Base-by-base conservation (phyloP, 2,113 vertebrate genomes). In the Pandion haliaetus region DNA sequence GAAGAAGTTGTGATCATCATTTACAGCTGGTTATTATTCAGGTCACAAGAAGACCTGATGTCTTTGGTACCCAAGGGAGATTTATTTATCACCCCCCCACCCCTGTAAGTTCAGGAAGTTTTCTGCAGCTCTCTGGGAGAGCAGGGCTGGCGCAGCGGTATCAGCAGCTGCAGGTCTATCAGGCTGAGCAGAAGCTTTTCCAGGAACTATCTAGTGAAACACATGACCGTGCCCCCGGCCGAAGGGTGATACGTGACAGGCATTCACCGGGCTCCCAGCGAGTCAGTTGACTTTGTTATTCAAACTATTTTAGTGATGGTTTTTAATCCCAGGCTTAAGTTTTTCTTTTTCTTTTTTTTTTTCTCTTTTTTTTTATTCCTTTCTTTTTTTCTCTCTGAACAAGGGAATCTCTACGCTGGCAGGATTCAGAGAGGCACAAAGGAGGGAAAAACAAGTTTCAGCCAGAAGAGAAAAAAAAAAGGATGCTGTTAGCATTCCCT, bases 111-210 rank as follows among this genome's bases (percentile, higher is more conserved):
- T 34, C 16, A 26, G 88, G 84, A 84, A 21, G 73, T 59, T 88
- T 79, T 73, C 88, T 1, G 1, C 80, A 74, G 50, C 52, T 23
- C 76, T 76, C 18, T 1, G 24, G 84, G 44, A 40, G 17, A n/a
- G 88, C 29, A 4, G 47, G 74, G 61, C 72, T 6, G 8, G 24
- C 31, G 10, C 47, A 77, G 87, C 38, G 59, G 95, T 98, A 98
- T 98, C 95, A 49, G 83, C 78, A 71, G 76, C 18, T 57, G 2
- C 54, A 20, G 95, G 95, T 82, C 97, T 98, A 98, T 98, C 98
- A 0, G 92, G 69, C 65, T 32, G 71, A 79, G 40, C 96, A 97
- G 98, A 91, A 96, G 96, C 95, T 97, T 94, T 95, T 40, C 87
- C 82, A 95, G 95, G 97, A 97, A 97, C 95, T 89, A 69, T 97